phyloP scores from a whole-genome alignment of 2,113 vertebrate genomes.

The Mystacornis crossleyi region DNA sequence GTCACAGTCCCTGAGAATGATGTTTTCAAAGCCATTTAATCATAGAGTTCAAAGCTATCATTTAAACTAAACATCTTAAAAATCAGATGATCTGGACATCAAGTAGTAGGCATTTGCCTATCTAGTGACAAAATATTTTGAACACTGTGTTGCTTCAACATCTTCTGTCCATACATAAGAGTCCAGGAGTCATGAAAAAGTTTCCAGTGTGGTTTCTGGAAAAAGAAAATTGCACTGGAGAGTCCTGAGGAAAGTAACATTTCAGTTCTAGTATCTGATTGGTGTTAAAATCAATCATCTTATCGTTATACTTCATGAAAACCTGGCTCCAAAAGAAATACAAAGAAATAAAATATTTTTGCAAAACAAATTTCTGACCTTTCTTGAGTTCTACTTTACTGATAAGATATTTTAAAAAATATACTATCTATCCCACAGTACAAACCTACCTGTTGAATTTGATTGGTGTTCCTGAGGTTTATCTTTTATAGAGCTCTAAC shows the following conservation, averaged over 20 bases:
- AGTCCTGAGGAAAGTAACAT: background rate
- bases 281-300: background rate
- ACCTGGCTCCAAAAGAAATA: background rate
- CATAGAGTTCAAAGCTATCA: background rate
- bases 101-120: background rate
- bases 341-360: background rate
- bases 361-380: background rate
- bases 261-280: background rate
- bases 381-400: background rate
- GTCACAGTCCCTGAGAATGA: background rate
- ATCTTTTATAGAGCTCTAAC: background rate
- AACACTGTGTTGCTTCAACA: rapidly evolving
- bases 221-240: background rate
- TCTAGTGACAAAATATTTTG: background rate
- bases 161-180: background rate
- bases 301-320: background rate
- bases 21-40: background rate
- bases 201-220: background rate
- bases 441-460: background rate
- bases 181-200: background rate
- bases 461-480: background rate
- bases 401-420: background rate
- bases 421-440: background rate
- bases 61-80: background rate
- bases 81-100: background rate